Conservation (phyloP, 2,113 vertebrate genomes). For the Archocentrus centrarchus region DNA sequence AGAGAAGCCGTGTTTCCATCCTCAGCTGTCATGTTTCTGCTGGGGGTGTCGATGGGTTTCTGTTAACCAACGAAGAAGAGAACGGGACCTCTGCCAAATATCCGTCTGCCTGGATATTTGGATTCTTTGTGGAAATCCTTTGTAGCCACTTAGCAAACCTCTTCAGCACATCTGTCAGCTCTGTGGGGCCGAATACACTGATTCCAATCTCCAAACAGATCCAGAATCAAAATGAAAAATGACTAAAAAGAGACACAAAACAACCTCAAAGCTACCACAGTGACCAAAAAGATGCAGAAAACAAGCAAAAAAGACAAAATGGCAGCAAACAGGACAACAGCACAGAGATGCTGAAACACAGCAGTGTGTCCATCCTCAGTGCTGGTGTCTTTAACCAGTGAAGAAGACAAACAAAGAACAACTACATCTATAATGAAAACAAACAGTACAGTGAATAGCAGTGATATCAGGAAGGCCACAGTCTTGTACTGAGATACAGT, state of each 20-base stretch:
- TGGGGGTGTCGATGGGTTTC: neutral
- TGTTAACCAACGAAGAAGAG: neutral
- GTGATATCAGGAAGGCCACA: no score
- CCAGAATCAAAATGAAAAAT: neutral
- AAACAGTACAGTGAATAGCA: neutral
- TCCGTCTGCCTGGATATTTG: neutral
- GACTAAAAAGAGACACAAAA: neutral
- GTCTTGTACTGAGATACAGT: no score
- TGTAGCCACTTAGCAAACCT: no score
- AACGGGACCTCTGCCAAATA: neutral
- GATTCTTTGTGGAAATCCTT: neutral
- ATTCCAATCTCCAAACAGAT: neutral
- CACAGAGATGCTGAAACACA: fast-evolving
- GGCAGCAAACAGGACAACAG: neutral
- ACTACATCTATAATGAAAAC: neutral
- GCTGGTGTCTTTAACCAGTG: no score
- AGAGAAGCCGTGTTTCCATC: neutral
- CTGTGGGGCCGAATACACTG: neutral
- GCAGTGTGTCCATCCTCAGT: no score
- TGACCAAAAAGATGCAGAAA: no score
- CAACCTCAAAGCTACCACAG: neutral
- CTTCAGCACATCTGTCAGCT: no score
- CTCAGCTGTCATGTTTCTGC: neutral
- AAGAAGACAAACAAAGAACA: neutral
- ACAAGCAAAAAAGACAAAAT: no score